Base-by-base conservation (phyloP, 2,797 vertebrate species). In the Pipistrellus pygmaeus region DNA sequence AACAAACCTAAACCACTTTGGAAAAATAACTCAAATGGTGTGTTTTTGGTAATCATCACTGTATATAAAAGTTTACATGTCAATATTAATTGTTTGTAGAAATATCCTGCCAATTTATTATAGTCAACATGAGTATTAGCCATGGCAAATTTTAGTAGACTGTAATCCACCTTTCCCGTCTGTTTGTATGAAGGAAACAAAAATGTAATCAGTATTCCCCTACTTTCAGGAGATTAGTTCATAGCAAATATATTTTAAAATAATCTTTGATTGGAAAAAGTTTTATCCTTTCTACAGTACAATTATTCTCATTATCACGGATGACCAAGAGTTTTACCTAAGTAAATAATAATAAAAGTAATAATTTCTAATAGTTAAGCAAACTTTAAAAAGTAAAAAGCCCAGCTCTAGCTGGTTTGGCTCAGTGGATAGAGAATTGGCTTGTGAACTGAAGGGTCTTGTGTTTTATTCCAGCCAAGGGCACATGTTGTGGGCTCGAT, bases 51-150 rank as follows among this genome's bases (percentile, higher is more conserved):
- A 30, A 71, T 92, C 18, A 76, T 17, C 44, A 44, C 0, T 60
- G 3, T 71, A 78, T 30, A 85, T 55, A 41, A 95, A 95, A 73
- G 18, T 85, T 86, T 64, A 30, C 48, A 84, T 35, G 21, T 46
- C 72, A 96, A 57, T 95, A 78, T 86, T 72, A 85, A 55, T 27
- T 96, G 27, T 96, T 41, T 91, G 6, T 41, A 72, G 46, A 92
- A 73, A 66, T 20, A 25, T 46, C 20, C 62, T 84, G 15, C 11
- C n/a, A 83, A 75, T 3, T 84, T 64, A 51, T 18, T 2, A 46
- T 12, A 78, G 80, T 90, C 75, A 90, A 85, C 77, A 80, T 25
- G 17, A 91, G n/a, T n/a, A 85, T 73, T 95, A 94, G 83, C 9
- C 27, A 11, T 15, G 20, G 25, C 46, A 86, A 69, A 71, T 82